Evolutionary conservation across 2,797 vertebrate species (phyloP).

Genomic region (Catharus ustulatus): DNA sequence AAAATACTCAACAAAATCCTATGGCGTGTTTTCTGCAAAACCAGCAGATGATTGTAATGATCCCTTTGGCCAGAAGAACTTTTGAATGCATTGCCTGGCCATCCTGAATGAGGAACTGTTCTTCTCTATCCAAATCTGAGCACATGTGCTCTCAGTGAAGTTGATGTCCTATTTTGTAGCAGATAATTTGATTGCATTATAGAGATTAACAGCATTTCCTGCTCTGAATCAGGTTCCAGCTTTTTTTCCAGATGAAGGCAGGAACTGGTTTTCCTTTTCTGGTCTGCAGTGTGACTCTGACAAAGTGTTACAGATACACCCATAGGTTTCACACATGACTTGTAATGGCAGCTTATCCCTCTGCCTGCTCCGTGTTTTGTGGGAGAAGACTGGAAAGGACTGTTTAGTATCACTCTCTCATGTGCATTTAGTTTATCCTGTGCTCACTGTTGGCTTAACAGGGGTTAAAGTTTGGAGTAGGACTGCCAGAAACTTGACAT

Average conservation of each 20-base stretch:
- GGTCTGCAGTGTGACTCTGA: background rate
- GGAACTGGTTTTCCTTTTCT: background rate
- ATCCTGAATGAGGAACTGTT: background rate
- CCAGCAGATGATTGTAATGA: background rate
- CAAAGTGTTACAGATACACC: background rate
- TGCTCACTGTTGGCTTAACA: background rate
- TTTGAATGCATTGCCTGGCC: background rate
- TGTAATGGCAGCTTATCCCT: background rate
- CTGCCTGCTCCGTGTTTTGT: background rate
- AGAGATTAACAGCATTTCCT: background rate
- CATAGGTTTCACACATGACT: fast-evolving
- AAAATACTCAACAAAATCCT: background rate
- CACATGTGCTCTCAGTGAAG: background rate
- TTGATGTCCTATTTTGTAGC: background rate
- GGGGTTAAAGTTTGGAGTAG: background rate
- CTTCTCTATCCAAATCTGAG: background rate
- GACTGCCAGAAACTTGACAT: background rate
- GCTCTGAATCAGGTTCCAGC: background rate
- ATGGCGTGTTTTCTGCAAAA: background rate
- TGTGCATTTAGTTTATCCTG: background rate
- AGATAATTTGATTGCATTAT: background rate
- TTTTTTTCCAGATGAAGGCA: background rate
- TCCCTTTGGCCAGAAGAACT: background rate
- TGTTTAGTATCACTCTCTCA: background rate
- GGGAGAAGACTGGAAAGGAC: background rate